Evolutionary conservation across 1,140 invertebrate genomes (phyloP), one percentile per base, ranked within the genome.

Genomic region (Drosophila sulfurigaster): DNA sequence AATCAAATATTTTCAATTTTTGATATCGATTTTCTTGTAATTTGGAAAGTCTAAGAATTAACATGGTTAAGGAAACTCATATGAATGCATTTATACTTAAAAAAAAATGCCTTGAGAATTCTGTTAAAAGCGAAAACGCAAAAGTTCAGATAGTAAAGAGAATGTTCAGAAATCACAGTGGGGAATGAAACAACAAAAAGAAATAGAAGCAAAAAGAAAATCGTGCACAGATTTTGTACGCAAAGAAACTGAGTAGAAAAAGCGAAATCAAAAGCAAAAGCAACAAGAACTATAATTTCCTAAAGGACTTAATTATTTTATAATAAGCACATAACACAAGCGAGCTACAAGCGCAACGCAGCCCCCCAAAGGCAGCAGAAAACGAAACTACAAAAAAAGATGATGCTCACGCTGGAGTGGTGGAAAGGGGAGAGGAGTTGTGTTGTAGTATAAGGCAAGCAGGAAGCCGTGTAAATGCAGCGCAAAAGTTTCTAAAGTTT

Each of bases 281-380:
- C 73, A 83, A 78, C 73, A 88, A 87, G 59, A 87, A 87, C 80
- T 75, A 87, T 83, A 83, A 87, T 87, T 83, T 87, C 83, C 83
- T 87, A 87, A 87, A 87, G 83, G 83, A 87, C 83, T 87, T 87
- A 87, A 87, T 87, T 87, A 87, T 87, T 87, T 87, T 87, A 87
- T 88, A 87, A 87, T 87, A 83, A 87, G 83, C 80, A 82, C 83
- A 83, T 83, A 87, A 82, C 73, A 87, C 85, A 78, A 62, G 64
- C 59, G 58, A 49, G 57, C 63, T 64, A 54, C 67, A 71, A 58
- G 56, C 48, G 20, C 49, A 43, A 41, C 45, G 45, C 16, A 35
- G 66, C 15, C 15, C 65, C 65, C 72, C 71, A 54, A 69, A 69
- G 65, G 52, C 73, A 35, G 15, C 3, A 46, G 15, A 54, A 11